Evolutionary conservation across 2,888 invertebrate species (phyloP), one percentile per base, ranked within the genome.

Genomic region (Tribolium freemani): DNA sequence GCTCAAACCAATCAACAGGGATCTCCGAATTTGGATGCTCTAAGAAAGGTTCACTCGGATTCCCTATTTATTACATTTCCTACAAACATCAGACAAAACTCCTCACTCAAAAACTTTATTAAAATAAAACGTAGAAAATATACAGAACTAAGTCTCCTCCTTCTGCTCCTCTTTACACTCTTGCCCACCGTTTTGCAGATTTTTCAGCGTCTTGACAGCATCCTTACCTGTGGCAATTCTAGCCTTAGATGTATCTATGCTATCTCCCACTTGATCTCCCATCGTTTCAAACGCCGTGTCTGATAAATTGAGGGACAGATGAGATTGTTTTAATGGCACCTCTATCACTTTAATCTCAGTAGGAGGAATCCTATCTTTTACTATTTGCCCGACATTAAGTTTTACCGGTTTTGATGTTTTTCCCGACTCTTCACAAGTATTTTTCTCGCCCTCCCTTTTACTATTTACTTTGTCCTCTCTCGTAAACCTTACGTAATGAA

Each of bases 261-360:
- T 83, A 77, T 86, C 85, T 6, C 83, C 82, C 13, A 87, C 78
- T 44, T 81, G 77, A 79, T 87, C 88, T 3, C 87, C 87, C 79
- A 86, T 81, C 30, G 83, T 80, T 74, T 87, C 85, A 71, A 84
- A 86, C 1, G 84, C 85, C 26, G 77, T 81, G 74, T 88, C 88
- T 3, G 87, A 83, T 64, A 86, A 72, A 75, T 85, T 85, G 11
- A 82, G 64, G 2, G 81, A 72, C 31, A 80, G 73, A 64, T 81
- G 81, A 5, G 82, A 81, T 68, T 84, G 80, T 76, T 82, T 84
- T 50, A 87, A 74, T 5, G 85, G 85, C 46, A 83, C 79, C 69
- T 81, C 81, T 54, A 85, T 82, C 45, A 86, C 69, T 74, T 83
- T 83, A 53, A 85, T 77, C 57, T 83, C 80, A 5, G 81, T 79